These are phyloP conservation scores for Falco biarmicus DNA, from an alignment of 2,797 vertebrate species.

Conservation along the genomic window DNA sequence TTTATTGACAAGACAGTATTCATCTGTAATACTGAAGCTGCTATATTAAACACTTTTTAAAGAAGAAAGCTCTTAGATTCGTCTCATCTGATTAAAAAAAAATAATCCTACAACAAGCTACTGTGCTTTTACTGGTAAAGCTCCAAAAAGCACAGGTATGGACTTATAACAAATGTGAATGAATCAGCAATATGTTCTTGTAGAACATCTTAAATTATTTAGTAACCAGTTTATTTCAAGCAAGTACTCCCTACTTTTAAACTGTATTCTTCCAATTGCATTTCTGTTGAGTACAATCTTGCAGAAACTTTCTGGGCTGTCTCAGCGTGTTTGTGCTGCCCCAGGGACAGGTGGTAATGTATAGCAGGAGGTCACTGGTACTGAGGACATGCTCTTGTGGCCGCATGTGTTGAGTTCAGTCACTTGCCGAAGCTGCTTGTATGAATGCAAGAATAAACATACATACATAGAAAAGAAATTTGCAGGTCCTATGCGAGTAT, in stretches of 20 bases:
- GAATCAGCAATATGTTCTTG: not conserved
- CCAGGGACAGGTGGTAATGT: not conserved
- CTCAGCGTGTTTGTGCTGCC: not conserved
- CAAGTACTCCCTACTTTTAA: not conserved
- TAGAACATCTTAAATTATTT: not conserved
- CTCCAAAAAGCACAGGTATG: not conserved
- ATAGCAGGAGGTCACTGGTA: not conserved
- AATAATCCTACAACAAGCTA: not conserved
- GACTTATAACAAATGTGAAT: not conserved
- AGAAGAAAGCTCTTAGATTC: not conserved
- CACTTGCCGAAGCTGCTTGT: not conserved
- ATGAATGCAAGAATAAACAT: not conserved
- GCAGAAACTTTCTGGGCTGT: not conserved
- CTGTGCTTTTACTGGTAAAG: not conserved
- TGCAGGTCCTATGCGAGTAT: not conserved
- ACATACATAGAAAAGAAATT: rapidly evolving
- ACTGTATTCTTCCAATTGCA: not conserved
- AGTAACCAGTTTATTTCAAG: not conserved
- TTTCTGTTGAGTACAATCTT: not conserved
- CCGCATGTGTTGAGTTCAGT: rapidly evolving
- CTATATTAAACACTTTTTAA: not conserved
- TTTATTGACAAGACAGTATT: not conserved
- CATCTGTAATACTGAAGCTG: not conserved
- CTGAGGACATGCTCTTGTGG: rapidly evolving
- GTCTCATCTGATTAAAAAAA: not conserved